These are phyloP conservation scores for Cataglyphis livida DNA, from an alignment of 2,888 invertebrate species.

Conservation along the genomic window DNA sequence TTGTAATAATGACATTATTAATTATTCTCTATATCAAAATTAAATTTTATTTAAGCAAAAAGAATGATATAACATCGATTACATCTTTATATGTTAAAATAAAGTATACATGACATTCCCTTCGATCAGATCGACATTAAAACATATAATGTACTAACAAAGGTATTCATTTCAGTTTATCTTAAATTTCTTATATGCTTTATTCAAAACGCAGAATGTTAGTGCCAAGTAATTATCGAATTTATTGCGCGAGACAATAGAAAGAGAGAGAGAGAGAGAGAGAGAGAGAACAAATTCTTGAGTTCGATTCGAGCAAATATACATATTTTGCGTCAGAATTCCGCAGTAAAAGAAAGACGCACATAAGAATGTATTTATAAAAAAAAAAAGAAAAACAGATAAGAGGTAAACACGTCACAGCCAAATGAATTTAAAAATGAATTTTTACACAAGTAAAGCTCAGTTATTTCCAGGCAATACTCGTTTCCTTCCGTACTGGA, in stretches of 20 bases:
- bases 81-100: neutral
- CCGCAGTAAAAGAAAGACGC: neutral
- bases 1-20: neutral
- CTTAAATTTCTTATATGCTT: neutral
- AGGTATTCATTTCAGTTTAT: neutral
- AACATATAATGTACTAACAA: neutral
- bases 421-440: slow-evolving; percentile 72
- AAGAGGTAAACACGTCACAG: slow-evolving; percentile 66
- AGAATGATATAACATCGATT: neutral
- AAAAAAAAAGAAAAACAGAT: neutral
- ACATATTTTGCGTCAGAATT: slow-evolving; percentile 34
- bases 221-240: neutral
- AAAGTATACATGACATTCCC: neutral
- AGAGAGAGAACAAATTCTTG: neutral
- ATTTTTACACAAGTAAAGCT: slow-evolving; percentile 63
- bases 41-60: neutral
- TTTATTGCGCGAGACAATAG: neutral
- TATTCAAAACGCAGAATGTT: neutral
- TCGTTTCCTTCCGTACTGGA: slow-evolving; percentile 64
- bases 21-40: neutral
- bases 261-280: neutral
- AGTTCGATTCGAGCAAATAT: slow-evolving; percentile 14
- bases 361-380: neutral
- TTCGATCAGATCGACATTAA: neutral
- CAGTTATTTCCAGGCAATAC: slow-evolving; percentile 60